Evolutionary conservation across 1,140 invertebrate genomes (phyloP).

Genomic region (Doryteuthis pealeii): DNA sequence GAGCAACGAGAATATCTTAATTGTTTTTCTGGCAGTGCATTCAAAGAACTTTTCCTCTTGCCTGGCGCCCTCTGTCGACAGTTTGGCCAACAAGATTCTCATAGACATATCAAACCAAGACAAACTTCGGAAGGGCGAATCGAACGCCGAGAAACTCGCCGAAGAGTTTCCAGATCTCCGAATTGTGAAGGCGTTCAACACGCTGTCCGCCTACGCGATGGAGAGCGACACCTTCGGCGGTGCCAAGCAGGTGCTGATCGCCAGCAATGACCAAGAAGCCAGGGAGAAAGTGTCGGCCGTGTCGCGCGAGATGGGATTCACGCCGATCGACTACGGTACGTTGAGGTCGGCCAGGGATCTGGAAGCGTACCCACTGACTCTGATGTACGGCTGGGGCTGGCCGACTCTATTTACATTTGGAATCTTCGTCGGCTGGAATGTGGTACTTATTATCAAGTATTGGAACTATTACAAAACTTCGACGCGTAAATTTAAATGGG

Average conservation of each 20-base stretch:
- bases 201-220: constrained; percentile 51
- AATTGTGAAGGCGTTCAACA: constrained; percentile 55
- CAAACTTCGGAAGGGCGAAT: constrained; percentile 28
- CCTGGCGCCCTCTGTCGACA: constrained; percentile 22
- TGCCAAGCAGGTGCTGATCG: constrained; percentile 41
- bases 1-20: neutral
- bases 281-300: constrained; percentile 36
- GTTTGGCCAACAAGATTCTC: constrained; percentile 41
- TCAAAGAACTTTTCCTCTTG: constrained; percentile 41
- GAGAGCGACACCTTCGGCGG: constrained; percentile 38
- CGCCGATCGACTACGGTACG: constrained; percentile 40
- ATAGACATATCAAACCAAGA: constrained; percentile 52
- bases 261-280: constrained; percentile 36
- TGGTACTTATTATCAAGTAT: constrained; percentile 50
- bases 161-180: constrained; percentile 29
- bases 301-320: constrained; percentile 47
- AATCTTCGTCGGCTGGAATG: constrained; percentile 49
- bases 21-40: constrained; percentile 47
- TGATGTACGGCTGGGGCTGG: constrained; percentile 48
- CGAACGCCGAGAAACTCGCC: constrained; percentile 48
- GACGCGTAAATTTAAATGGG: constrained; percentile 25
- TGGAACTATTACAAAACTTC: constrained; percentile 43
- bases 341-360: constrained; percentile 38
- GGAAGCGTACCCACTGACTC: constrained; percentile 38
- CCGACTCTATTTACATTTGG: constrained; percentile 45